Percentiles rank a stretch among this genome's conserved stretches.
These are phyloP conservation scores for Axea sp. DNA, from an alignment of 2,888 invertebrate genomes.

Conservation along the genomic window DNA sequence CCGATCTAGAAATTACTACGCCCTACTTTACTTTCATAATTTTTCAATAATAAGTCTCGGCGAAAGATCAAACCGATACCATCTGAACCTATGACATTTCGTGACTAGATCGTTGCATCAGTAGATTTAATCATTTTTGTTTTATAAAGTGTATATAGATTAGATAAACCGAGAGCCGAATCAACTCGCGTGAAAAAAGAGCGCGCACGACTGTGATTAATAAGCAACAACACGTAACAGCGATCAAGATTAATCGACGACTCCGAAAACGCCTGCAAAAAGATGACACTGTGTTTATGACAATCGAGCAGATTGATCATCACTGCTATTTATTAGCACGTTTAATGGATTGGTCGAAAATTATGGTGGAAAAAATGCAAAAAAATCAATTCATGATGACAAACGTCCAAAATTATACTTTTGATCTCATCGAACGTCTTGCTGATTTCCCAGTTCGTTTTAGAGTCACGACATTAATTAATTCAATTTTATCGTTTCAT, in stretches of 20 bases:
- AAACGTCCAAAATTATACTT: slow-evolving; percentile 2
- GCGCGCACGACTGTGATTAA: slow-evolving; percentile 30
- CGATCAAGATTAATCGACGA: slow-evolving; percentile 20
- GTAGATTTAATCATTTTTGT: slow-evolving; percentile 43
- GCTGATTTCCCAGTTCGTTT: too few relatives aligned
- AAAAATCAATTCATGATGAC: too few relatives aligned
- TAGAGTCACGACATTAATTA: too few relatives aligned
- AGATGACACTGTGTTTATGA: slow-evolving; percentile 20
- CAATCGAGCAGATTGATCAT: slow-evolving; percentile 1
- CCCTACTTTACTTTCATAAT: slow-evolving; percentile 53
- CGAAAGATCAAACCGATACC: slow-evolving; percentile 46
- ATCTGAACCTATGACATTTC: slow-evolving; percentile 56
- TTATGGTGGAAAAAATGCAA: too few relatives aligned
- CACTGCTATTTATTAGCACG: neutral
- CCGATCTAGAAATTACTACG: slow-evolving; percentile 28
- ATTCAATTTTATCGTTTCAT: too few relatives aligned
- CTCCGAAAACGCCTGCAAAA: slow-evolving; percentile 8
- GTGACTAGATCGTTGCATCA: slow-evolving; percentile 49
- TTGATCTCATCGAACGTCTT: slow-evolving; percentile 6
- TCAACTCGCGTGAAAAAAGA: slow-evolving; percentile 16
- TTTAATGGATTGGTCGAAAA: neutral
- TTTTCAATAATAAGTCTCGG: slow-evolving; percentile 48
- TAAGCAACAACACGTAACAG: slow-evolving; percentile 22
- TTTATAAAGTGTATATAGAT: slow-evolving; percentile 37
- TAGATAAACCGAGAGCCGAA: slow-evolving; percentile 21